Percentiles rank a stretch among this genome's conserved stretches.
phyloP scores from a whole-genome alignment of 2,888 invertebrate species.

The Vesta saturnalis region DNA sequence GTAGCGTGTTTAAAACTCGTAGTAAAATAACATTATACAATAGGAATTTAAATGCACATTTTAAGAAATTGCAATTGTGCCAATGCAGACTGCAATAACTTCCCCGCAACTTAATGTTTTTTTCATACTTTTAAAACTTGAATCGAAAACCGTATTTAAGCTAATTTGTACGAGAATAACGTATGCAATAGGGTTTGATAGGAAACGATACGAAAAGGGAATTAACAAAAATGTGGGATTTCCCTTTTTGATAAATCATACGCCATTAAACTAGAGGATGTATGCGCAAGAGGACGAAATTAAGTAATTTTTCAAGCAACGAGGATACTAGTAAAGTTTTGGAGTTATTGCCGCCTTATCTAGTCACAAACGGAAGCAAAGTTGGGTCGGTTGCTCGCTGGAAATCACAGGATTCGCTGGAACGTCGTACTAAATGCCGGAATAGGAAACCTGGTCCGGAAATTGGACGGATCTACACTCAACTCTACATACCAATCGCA shows the following conservation, averaged over 20 bases:
- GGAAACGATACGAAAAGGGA: constrained; percentile 13
- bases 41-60: neutral
- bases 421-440: constrained; percentile 58
- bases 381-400: constrained; percentile 44
- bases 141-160: neutral
- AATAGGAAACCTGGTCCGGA: constrained; percentile 58
- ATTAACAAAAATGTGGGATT: constrained; percentile 10
- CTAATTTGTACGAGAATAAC: constrained; percentile 7
- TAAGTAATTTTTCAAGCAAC: constrained; percentile 46
- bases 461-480: constrained; percentile 56
- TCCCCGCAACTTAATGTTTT: neutral
- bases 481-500: constrained; percentile 53
- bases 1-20: constrained; percentile 17
- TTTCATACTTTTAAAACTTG: no score
- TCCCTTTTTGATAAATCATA: constrained; percentile 26
- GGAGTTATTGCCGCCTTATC: constrained; percentile 48
- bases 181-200: neutral
- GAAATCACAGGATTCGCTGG: constrained; percentile 48
- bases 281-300: constrained; percentile 36
- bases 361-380: constrained; percentile 43
- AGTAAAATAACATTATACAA: neutral
- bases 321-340: constrained; percentile 43
- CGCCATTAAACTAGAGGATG: constrained; percentile 22
- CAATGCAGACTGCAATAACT: constrained; percentile 6
- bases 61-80: constrained; percentile 9